phyloP scores from a whole-genome alignment of 2,797 vertebrate species.

The Ctenosaura bakeri region DNA sequence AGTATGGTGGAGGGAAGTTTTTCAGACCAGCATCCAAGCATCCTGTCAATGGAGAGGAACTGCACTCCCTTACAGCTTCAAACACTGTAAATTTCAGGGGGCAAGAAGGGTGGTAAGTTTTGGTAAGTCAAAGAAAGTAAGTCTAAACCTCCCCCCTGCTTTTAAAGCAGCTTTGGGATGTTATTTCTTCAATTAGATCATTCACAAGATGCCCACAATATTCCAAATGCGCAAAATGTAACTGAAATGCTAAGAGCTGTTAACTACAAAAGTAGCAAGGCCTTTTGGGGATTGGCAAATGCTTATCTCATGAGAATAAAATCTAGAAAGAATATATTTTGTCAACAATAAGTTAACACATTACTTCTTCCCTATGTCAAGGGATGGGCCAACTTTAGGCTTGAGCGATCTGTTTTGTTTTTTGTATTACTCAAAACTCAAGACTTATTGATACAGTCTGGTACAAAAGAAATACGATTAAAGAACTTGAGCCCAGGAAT shows the following conservation, averaged over 20 bases:
- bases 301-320: neutral
- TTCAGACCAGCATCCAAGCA: neutral
- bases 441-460: too few relatives aligned
- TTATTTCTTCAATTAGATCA: neutral
- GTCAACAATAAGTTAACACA: neutral
- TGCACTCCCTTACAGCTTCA: neutral
- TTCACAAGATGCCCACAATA: neutral
- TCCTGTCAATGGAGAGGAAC: neutral
- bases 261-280: neutral
- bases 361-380: neutral
- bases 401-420: too few relatives aligned
- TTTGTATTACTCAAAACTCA: too few relatives aligned
- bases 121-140: too few relatives aligned
- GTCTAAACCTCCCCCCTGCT: neutral
- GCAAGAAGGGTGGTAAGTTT: neutral
- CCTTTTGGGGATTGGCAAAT: fast-evolving
- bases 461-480: too few relatives aligned
- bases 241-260: neutral
- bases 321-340: neutral
- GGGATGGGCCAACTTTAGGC: too few relatives aligned
- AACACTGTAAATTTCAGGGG: neutral
- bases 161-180: neutral
- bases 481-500: too few relatives aligned
- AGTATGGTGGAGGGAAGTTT: neutral
- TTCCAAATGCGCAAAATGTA: neutral